These are phyloP conservation scores for Cetonia aurata DNA, from an alignment of 2,888 invertebrate genomes.

Conservation along the genomic window DNA sequence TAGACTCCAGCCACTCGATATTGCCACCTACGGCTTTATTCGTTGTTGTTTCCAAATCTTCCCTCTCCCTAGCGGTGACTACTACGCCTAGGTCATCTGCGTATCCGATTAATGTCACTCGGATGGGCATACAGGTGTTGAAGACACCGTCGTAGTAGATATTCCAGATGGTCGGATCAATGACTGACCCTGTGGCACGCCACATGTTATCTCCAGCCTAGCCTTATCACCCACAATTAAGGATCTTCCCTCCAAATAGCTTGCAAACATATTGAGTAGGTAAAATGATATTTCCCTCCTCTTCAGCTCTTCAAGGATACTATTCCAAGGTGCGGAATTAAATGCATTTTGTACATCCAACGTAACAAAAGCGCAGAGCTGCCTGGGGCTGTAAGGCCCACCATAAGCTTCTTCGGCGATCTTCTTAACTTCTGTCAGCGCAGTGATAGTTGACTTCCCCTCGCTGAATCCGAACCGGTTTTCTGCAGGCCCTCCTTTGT, in stretches of 20 bases:
- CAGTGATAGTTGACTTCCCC: no score
- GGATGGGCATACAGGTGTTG: background rate
- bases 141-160: constrained; percentile 45
- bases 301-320: constrained; percentile 43
- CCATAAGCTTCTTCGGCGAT: no score
- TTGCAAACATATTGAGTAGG: constrained; percentile 38
- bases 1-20: no score
- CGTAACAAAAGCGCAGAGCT: background rate
- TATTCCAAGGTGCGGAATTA: constrained; percentile 47
- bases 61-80: no score
- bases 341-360: constrained; percentile 51
- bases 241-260: constrained; percentile 39
- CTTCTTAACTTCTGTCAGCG: constrained; percentile 9
- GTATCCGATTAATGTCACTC: background rate
- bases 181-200: constrained; percentile 47
- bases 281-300: constrained; percentile 29
- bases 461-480: background rate
- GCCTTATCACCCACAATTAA: constrained; percentile 42
- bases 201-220: constrained; percentile 23
- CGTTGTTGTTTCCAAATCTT: no score
- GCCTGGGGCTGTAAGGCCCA: no score
- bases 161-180: constrained; percentile 41
- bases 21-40: no score
- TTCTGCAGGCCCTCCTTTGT: no score
- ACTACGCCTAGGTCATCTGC: no score